Evolutionary conservation across 2,888 invertebrate genomes (phyloP).

Genomic region (Archaeoteleia sp.): DNA sequence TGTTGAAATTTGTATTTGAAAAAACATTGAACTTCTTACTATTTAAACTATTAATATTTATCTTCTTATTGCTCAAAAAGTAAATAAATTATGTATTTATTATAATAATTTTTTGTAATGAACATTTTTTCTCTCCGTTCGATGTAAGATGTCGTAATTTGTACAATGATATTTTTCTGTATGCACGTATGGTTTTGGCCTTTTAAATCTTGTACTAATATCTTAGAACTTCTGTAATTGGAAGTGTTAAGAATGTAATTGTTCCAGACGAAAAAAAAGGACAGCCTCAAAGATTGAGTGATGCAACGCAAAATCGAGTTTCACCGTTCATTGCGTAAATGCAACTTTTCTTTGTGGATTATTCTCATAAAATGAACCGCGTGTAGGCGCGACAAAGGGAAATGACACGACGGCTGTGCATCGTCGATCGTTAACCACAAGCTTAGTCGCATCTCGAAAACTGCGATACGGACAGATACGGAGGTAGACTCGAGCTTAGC

Average conservation of each 20-base stretch:
- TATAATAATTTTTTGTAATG: too few relatives aligned
- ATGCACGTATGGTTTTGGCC: too few relatives aligned
- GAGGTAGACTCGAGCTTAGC: conserved; percentile 19
- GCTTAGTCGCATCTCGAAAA: conserved; percentile 26
- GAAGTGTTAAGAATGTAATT: conserved; percentile 34
- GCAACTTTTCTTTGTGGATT: conserved; percentile 40
- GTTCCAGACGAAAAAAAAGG: conserved; percentile 22
- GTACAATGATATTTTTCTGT: too few relatives aligned
- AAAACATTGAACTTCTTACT: too few relatives aligned
- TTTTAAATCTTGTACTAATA: too few relatives aligned
- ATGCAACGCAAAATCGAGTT: conserved; percentile 36
- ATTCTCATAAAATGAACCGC: conserved; percentile 30
- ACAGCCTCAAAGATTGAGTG: conserved; percentile 1
- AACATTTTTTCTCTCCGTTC: too few relatives aligned
- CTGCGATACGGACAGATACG: conserved; percentile 12
- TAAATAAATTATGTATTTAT: too few relatives aligned
- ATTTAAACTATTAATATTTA: too few relatives aligned
- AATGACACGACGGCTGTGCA: conserved; percentile 20
- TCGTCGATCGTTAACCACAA: conserved; percentile 27
- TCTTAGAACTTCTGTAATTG: conserved; percentile 18
- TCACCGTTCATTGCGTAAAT: conserved; percentile 41
- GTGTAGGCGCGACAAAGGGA: conserved; percentile 40
- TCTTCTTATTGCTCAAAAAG: too few relatives aligned
- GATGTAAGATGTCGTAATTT: too few relatives aligned
- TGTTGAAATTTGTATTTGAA: too few relatives aligned